Evolutionary conservation across 2,797 vertebrate species (phyloP).

Genomic region (Sebastolobus alascanus): DNA sequence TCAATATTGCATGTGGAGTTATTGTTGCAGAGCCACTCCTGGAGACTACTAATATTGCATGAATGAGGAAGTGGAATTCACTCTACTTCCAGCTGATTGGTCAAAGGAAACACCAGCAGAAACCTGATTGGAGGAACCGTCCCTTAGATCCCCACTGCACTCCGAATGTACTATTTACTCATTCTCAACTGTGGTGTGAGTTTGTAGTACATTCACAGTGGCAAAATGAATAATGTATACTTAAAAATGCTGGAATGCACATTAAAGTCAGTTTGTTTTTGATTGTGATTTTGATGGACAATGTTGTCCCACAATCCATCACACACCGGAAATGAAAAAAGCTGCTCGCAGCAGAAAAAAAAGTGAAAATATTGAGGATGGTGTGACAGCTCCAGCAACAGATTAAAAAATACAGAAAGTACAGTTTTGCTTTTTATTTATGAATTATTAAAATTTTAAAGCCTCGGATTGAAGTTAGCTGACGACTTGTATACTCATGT

Average conservation of each 20-base stretch:
- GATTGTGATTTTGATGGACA: neutral
- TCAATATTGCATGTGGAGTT: constrained; percentile 78
- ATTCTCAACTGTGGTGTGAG: neutral
- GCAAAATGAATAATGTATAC: neutral
- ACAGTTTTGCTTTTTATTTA: neutral
- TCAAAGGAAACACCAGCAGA: constrained; percentile 41
- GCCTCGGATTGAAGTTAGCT: neutral
- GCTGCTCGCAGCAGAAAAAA: neutral
- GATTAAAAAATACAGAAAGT: neutral
- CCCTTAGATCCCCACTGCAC: constrained; percentile 15
- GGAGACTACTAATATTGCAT: constrained; percentile 62
- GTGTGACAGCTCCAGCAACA: neutral
- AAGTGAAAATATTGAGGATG: neutral
- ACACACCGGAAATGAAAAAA: neutral
- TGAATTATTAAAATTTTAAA: neutral
- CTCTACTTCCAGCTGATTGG: constrained; percentile 59
- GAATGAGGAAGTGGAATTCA: constrained; percentile 71
- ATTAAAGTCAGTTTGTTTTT: neutral
- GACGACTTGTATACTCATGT: neutral
- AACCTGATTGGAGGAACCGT: constrained; percentile 59
- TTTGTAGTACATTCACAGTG: neutral
- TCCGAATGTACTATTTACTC: neutral
- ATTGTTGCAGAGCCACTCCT: constrained; percentile 69
- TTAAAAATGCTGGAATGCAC: neutral
- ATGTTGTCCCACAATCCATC: neutral